phyloP scores from a whole-genome alignment of 2,888 invertebrate genomes.

The Serrognathus titanus region DNA sequence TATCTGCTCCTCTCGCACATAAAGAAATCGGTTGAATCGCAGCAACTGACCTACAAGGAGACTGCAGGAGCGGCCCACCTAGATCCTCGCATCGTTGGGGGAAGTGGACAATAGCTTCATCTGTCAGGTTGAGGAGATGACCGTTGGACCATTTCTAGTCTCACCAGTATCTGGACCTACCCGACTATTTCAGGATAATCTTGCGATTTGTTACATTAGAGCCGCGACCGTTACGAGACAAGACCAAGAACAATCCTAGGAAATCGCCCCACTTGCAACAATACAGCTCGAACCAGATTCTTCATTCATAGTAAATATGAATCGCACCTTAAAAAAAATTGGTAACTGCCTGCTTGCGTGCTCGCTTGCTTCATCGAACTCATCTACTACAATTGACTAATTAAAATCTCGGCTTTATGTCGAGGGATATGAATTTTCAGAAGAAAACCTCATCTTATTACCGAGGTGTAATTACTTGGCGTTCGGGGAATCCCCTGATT shows the following conservation, averaged over 20 bases:
- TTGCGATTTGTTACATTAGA: constrained; percentile 25
- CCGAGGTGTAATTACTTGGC: constrained; percentile 14
- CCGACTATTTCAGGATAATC: constrained; percentile 26
- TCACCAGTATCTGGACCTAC: constrained; percentile 23
- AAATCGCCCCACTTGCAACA: too few relatives aligned
- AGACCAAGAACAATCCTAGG: background rate
- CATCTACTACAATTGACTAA: too few relatives aligned
- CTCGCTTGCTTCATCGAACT: too few relatives aligned
- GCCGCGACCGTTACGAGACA: constrained; percentile 20
- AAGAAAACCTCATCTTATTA: background rate
- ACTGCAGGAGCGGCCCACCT: constrained; percentile 26
- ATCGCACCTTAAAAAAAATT: too few relatives aligned
- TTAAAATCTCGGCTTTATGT: too few relatives aligned
- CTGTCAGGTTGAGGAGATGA: constrained; percentile 30
- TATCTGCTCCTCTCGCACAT: constrained; percentile 25
- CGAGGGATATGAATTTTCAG: too few relatives aligned
- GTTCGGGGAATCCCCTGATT: constrained; percentile 6
- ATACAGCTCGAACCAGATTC: too few relatives aligned
- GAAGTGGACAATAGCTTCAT: constrained; percentile 30
- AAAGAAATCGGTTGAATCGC: constrained; percentile 28
- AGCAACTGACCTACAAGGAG: constrained; percentile 29
- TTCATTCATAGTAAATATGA: too few relatives aligned
- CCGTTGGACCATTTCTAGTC: constrained; percentile 30
- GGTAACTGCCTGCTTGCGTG: too few relatives aligned
- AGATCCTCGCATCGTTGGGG: constrained; percentile 31